Conservation (phyloP, 2,888 invertebrate genomes). For the Rotaria magnacalcarata region DNA sequence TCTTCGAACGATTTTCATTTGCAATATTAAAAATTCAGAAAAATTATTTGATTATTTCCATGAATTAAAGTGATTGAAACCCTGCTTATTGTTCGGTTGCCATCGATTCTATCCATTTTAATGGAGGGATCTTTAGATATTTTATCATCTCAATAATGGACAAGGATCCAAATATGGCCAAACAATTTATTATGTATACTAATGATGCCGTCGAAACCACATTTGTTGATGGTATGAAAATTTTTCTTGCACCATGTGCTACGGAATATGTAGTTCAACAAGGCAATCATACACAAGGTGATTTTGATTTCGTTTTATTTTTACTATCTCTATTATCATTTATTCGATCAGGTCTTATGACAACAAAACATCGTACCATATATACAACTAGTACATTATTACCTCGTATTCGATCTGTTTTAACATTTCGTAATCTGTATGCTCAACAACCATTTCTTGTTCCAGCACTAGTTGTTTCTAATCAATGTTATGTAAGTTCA, state of each 20-base stretch:
- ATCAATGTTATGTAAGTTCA: slow-evolving; percentile 18
- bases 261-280: slow-evolving; percentile 18
- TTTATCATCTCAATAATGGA: background rate
- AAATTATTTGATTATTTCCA: background rate
- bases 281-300: background rate
- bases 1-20: background rate
- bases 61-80: background rate
- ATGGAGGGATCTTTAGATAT: background rate
- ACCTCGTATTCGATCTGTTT: background rate
- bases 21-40: background rate
- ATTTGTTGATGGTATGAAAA: slow-evolving; percentile 8
- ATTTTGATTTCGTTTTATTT: background rate
- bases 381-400: slow-evolving; percentile 14
- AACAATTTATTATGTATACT: slow-evolving; percentile 6
- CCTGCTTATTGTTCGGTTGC: background rate
- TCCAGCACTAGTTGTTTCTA: background rate
- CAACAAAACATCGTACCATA: slow-evolving; percentile 1
- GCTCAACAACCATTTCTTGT: slow-evolving; percentile 11
- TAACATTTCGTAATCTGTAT: slow-evolving; percentile 8
- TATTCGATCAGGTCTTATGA: background rate
- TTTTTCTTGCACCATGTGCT: background rate
- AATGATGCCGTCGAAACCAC: slow-evolving; percentile 10
- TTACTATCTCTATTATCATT: background rate
- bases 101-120: background rate
- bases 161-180: background rate